These are phyloP conservation scores for Pseudobourletiella spinata DNA, from an alignment of 1,140 invertebrate species.

Conservation along the genomic window DNA sequence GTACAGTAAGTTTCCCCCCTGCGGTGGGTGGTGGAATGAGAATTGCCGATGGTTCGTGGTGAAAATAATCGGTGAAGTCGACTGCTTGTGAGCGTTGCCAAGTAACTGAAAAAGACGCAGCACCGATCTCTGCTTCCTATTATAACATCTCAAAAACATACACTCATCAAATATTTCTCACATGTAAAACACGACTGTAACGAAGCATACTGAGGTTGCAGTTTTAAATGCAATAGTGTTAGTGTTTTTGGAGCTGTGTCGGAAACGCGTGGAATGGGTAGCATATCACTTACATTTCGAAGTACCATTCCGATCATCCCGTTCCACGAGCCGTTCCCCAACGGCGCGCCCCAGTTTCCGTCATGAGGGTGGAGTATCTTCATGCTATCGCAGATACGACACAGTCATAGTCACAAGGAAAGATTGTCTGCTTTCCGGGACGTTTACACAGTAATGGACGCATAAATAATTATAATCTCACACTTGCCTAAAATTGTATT, in stretches of 20 bases:
- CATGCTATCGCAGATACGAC: conserved; percentile 36
- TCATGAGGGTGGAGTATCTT: conserved; percentile 37
- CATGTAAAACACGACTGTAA: too few species aligned
- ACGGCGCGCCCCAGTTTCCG: conserved; percentile 39
- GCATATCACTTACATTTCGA: conserved; percentile 36
- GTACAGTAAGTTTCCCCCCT: conserved; percentile 36
- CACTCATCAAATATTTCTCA: too few species aligned
- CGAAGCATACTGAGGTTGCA: too few species aligned
- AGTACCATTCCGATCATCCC: conserved; percentile 42
- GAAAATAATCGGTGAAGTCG: conserved; percentile 43
- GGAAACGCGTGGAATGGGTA: too few species aligned
- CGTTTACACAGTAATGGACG: background rate
- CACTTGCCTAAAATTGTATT: conserved; percentile 40
- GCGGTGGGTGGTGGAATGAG: conserved; percentile 37
- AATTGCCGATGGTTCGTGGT: conserved; percentile 38
- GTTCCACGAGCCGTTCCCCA: conserved; percentile 41
- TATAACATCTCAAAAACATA: background rate
- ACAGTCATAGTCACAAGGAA: too few species aligned
- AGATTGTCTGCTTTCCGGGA: background rate
- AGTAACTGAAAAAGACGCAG: conserved; percentile 44
- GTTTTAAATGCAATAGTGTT: too few species aligned
- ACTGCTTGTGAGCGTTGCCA: conserved; percentile 40
- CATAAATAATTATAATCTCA: background rate
- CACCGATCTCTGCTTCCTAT: conserved; percentile 42
- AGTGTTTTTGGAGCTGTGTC: too few species aligned